Conservation (phyloP, 2,113 vertebrate genomes). For the Pyrgilauda ruficollis region DNA sequence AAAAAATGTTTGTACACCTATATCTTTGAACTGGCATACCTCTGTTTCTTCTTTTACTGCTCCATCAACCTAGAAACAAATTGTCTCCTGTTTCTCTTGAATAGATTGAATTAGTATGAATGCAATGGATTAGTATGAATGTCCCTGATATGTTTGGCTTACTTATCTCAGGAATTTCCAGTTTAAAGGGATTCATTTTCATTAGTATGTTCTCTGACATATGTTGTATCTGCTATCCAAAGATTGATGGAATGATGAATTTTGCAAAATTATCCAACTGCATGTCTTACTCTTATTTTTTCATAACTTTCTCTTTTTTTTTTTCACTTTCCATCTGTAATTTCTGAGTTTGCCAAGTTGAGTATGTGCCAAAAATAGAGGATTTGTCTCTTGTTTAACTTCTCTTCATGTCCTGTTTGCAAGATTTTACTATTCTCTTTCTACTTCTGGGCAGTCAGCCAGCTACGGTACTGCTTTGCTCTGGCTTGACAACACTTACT, state of each 20-base stretch:
- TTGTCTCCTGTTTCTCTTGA: neutral
- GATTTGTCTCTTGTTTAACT: slow-evolving; percentile 63
- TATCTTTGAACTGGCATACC: neutral
- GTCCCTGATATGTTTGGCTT: neutral
- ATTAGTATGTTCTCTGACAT: neutral
- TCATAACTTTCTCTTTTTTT: neutral
- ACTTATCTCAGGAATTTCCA: neutral
- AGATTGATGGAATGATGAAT: neutral
- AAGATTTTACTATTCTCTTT: slow-evolving; percentile 63
- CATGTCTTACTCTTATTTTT: neutral
- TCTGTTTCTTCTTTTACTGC: neutral
- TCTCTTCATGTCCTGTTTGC: slow-evolving; percentile 55
- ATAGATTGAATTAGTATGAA: neutral
- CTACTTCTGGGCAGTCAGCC: slow-evolving; percentile 50
- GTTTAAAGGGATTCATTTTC: neutral
- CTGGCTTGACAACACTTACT: slow-evolving; percentile 52
- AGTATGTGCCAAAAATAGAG: slow-evolving; percentile 35
- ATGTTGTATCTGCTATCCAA: neutral
- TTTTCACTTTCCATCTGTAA: slow-evolving; percentile 24
- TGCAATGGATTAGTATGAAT: neutral
- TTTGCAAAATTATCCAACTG: neutral
- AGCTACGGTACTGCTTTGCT: slow-evolving; percentile 24
- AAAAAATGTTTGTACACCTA: neutral
- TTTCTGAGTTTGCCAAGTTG: slow-evolving; percentile 41
- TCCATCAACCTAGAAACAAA: neutral